A percentile compares a stretch with the other conserved stretches of the same genome.
Conservation (phyloP, 2,797 vertebrate species). For the Paratrypauchen microcephalus region DNA sequence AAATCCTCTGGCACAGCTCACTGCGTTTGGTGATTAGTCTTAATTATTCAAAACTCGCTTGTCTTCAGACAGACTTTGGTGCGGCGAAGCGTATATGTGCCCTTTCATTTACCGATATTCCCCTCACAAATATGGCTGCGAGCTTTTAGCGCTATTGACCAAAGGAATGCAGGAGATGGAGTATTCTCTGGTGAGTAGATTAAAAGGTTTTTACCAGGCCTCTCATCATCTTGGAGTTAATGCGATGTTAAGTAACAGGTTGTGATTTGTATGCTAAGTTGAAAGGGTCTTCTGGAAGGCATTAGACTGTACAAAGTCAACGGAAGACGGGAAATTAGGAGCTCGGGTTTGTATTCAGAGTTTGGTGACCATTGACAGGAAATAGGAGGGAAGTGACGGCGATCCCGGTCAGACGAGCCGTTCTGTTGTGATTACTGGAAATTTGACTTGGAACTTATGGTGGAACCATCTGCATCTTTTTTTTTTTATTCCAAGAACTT, state of each 20-base stretch:
- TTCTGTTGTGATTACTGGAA: not conserved
- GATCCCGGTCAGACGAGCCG: not conserved
- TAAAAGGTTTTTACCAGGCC: not conserved
- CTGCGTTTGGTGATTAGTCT: not conserved
- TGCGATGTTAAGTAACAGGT: not conserved
- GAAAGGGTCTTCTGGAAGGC: not conserved
- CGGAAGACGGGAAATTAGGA: not conserved
- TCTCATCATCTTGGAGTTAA: constrained; percentile 9
- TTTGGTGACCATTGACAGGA: not conserved
- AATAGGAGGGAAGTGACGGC: not conserved
- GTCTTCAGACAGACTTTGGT: constrained; percentile 1
- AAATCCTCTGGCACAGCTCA: not conserved
- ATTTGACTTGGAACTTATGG: not conserved
- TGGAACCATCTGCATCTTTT: too few species aligned
- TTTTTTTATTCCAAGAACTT: too few species aligned
- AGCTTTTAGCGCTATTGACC: not conserved
- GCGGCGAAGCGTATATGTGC: not conserved
- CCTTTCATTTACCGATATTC: not conserved
- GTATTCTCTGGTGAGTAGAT: constrained; percentile 1
- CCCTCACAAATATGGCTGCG: not conserved
- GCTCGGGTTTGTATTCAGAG: not conserved
- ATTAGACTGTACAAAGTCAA: not conserved
- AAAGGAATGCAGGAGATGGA: not conserved
- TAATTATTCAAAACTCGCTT: not conserved
- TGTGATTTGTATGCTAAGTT: constrained; percentile 3